Conservation (phyloP, 35 echinoderm and acorn worm species). For the Apostichopus californicus region DNA sequence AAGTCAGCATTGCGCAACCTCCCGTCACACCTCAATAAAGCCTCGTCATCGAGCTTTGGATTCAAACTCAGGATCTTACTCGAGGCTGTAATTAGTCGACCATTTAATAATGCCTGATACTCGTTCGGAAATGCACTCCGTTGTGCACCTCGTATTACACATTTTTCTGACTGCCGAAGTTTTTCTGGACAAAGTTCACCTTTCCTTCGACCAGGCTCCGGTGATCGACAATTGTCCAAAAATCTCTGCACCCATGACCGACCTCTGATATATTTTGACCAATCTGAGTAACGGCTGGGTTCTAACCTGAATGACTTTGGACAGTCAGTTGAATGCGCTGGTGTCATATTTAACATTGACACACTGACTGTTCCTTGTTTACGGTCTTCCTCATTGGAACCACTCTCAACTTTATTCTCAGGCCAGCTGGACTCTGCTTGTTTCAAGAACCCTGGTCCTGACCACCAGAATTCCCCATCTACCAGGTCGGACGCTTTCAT, state of each 20-base stretch:
- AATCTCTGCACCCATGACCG: slow-evolving; percentile 45
- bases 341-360: neutral
- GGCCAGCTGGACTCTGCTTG: slow-evolving; percentile 27
- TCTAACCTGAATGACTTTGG: neutral
- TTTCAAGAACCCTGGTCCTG: slow-evolving; percentile 21
- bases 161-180: neutral
- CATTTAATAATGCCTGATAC: too few species aligned
- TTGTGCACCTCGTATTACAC: neutral
- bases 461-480: too few species aligned
- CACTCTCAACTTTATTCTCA: slow-evolving; percentile 12
- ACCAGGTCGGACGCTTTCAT: neutral
- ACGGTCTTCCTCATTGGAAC: neutral
- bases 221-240: slow-evolving; percentile 12
- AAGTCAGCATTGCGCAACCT: slow-evolving; percentile 6
- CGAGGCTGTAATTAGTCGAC: neutral
- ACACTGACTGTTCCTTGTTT: neutral
- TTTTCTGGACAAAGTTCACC: neutral
- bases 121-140: too few species aligned
- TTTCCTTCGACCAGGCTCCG: neutral
- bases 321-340: neutral
- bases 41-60: slow-evolving; percentile 9
- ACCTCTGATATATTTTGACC: slow-evolving; percentile 4
- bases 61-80: slow-evolving; percentile 29
- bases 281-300: slow-evolving; percentile 19
- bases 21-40: neutral